Evolutionary conservation across 2,797 vertebrate genomes (phyloP).

Genomic region (Chelon labrosus): DNA sequence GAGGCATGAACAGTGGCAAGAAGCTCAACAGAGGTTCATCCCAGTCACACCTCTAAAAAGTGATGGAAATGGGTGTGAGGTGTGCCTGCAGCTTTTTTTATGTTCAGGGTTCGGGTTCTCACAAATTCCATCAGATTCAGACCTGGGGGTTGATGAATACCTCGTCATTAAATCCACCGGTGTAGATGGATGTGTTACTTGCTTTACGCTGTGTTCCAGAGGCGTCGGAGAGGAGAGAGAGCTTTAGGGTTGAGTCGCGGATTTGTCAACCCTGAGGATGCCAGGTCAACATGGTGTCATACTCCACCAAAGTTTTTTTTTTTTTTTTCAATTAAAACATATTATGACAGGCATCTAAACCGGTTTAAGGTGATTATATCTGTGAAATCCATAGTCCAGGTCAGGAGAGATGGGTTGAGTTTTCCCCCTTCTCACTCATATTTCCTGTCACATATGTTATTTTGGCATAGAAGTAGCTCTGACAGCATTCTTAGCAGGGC

Average conservation of each 20-base stretch:
- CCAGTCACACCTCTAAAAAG: constrained; percentile 15
- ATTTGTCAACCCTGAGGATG: not conserved
- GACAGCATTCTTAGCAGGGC: not conserved
- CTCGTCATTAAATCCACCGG: not conserved
- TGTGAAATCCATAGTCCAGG: not conserved
- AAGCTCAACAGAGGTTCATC: constrained; percentile 18
- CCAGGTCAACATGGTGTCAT: not conserved
- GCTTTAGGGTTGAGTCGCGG: not conserved
- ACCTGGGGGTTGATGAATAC: not conserved
- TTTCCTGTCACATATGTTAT: too few relatives aligned
- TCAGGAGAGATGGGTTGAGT: too few relatives aligned
- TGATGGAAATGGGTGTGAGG: constrained; percentile 4
- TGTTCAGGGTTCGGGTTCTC: constrained; percentile 9
- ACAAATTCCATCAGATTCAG: constrained; percentile 16
- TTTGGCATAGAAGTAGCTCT: too few relatives aligned
- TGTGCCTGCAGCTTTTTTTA: constrained; percentile 15
- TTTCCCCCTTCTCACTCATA: too few relatives aligned
- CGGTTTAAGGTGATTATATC: not conserved
- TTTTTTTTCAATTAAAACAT: not conserved
- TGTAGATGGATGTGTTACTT: constrained; percentile 8
- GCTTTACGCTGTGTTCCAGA: not conserved
- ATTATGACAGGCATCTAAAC: not conserved
- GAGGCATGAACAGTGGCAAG: constrained; percentile 15
- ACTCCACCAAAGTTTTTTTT: not conserved
- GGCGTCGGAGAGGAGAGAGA: not conserved